Base-by-base conservation (phyloP, 2,888 invertebrate species). In the Hydrotaea diabolus region DNA sequence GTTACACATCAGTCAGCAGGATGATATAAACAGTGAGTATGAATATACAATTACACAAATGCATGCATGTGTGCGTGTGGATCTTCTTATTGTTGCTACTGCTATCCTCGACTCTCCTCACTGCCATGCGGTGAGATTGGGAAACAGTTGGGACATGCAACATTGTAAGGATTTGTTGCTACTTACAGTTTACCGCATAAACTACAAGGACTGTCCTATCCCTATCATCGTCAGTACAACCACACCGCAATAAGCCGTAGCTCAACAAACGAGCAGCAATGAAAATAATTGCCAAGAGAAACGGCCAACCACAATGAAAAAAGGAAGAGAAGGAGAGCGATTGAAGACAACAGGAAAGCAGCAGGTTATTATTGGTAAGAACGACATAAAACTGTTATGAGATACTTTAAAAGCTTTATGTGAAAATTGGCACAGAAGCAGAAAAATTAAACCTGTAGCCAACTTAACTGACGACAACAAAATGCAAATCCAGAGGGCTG, bases 141-240 rank as follows among this genome's bases (percentile, higher is more conserved):
- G n/a, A 26, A 73, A 26, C 19, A 62, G 4, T 39, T 21, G 31
- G 11, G 46, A 4, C 69, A 26, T 57, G 57, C 59, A 87, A 88
- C 88, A 89, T 89, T 89, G 88, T 89, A 89, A 87, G 88, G 89
- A 90, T 90, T 90, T 90, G 87, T 88, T 88, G 87, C 89, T 88
- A 89, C 90, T 89, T 89, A 89, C 88, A 89, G 86, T 88, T 87
- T 49, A 66, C 76, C 78, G 66, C 85, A 86, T n/a, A 26, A 13
- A 64, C n/a, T 2, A 49, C 49, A 15, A 49, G 13, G 11, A 43
- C 43, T 13, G 13, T 11, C 43, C 9, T 43, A 43, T 11, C 43
- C 11, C 43, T 43, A 7, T 11, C n/a, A 9, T 1, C 3, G 43
- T 31, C 31, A 31, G 31, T 8, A 3, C 9, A 8, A 39, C 39